These are phyloP conservation scores for Leptonema lineaticorne DNA, from an alignment of 1,140 invertebrate genomes.

Conservation along the genomic window DNA sequence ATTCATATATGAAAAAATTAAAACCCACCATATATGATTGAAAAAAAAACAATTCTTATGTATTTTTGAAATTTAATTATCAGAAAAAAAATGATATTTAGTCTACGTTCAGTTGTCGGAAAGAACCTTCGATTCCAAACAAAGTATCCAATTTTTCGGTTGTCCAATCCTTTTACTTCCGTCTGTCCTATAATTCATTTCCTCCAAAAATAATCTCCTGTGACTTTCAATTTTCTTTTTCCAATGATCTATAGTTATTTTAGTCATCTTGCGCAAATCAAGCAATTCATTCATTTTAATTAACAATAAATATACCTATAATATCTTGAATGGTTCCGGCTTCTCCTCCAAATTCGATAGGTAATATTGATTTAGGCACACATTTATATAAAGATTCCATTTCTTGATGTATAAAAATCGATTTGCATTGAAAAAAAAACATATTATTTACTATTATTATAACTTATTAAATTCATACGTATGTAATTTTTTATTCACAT, in stretches of 20 bases:
- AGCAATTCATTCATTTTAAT: too few relatives aligned
- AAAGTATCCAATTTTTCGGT: conserved; percentile 52
- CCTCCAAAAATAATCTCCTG: conserved; percentile 52
- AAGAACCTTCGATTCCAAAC: conserved; percentile 61
- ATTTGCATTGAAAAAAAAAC: too few relatives aligned
- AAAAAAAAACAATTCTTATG: too few relatives aligned
- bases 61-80: too few relatives aligned
- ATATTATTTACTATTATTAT: too few relatives aligned
- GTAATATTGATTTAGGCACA: conserved; percentile 56
- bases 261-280: too few relatives aligned
- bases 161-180: conserved; percentile 59
- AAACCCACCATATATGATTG: too few relatives aligned
- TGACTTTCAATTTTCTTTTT: conserved; percentile 48
- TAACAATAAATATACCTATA: conserved; percentile 42
- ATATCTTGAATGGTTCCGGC: conserved; percentile 51
- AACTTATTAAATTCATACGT: too few relatives aligned
- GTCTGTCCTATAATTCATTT: conserved; percentile 58
- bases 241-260: conserved; percentile 46
- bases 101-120: conserved; percentile 59
- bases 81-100: too few relatives aligned
- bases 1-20: too few relatives aligned
- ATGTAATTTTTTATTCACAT: too few relatives aligned
- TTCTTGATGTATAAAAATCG: conserved; percentile 54
- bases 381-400: conserved; percentile 51
- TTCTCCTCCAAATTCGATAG: conserved; percentile 60